Base-by-base conservation (phyloP, 2,888 invertebrate genomes). In the Mesoligia furuncula region DNA sequence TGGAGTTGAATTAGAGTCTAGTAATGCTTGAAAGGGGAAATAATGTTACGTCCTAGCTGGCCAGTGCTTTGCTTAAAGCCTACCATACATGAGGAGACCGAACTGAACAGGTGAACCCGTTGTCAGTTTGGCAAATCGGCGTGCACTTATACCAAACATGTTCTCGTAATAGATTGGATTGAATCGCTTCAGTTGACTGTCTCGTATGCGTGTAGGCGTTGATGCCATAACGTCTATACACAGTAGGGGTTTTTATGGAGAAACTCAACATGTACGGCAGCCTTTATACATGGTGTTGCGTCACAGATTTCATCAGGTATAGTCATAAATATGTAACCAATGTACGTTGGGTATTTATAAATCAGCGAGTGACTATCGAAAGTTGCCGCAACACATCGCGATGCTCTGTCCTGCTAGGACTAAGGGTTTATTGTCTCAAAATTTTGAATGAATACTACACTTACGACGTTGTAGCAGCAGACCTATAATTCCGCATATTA, bases 1-100 rank as follows among this genome's bases (percentile, higher is more conserved):
- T 89, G 98, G 98, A 80, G 98, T 98, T 61, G 98, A 98, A 91
- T 97, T 98, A 88, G 98, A 98, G 89, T 98, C 98, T 75, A 98
- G 98, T 96, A 98, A 98, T 90, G 98, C 98, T 92, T 98, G 97
- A 97, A 83, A 48, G 42, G 15, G 31, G 17, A n/a, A 27, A 13
- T 61, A 57, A 24, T 11, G 6, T 24, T 42, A 62, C 64, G 59
- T 79, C 74, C 71, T 82, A 79, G 57, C 73, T 72, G 68, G 61
- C 17, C 27, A 57, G 36, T 54, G 62, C 73, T 66, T n/a, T 39
- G 81, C 31, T 31, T 75, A 36, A 51, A 45, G 61, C 31, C 61
- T 57, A 27, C 59, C 70, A n/a, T 42, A 42, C 3, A 42, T 42
- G 27, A 27, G 20, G 8, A 24, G 45, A 45, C 9, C 27, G 15